phyloP scores from a whole-genome alignment of 1,140 invertebrate genomes.

The Lutraria rhynchaena region DNA sequence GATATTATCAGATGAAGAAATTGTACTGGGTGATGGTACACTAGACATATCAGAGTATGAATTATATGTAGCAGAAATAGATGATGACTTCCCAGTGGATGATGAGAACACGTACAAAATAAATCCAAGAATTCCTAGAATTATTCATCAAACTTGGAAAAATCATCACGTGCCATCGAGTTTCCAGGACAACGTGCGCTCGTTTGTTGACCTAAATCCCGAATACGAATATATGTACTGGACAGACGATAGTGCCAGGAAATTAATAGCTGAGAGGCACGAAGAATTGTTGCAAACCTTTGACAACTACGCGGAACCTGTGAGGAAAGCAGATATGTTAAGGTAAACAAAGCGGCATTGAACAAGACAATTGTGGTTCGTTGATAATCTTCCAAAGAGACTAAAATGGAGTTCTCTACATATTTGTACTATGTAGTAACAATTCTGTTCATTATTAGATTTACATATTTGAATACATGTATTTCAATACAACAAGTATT shows the following conservation, averaged over 20 bases:
- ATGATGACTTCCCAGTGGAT: constrained; percentile 44
- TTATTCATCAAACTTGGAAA: constrained; percentile 79
- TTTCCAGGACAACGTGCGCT: constrained; percentile 66
- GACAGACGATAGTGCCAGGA: constrained; percentile 70
- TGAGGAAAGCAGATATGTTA: constrained; percentile 72
- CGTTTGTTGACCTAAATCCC: constrained; percentile 68
- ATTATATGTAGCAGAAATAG: constrained; percentile 10
- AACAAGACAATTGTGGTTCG: no score
- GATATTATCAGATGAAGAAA: no score
- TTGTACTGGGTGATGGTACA: no score
- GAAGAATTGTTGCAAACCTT: constrained; percentile 67
- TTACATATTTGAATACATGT: no score
- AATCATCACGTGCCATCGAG: constrained; percentile 60
- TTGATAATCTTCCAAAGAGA: no score
- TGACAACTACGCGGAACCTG: constrained; percentile 67
- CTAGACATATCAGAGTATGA: not conserved
- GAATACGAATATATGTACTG: constrained; percentile 76
- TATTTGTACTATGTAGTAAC: no score
- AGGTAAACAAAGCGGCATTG: no score
- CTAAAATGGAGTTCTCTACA: no score
- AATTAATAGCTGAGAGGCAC: constrained; percentile 66
- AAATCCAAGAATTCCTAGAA: constrained; percentile 65
- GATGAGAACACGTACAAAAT: not conserved
- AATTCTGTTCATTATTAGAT: no score
- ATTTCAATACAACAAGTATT: no score